These are phyloP conservation scores for Troides helena DNA, from an alignment of 2,888 invertebrate genomes.

Conservation along the genomic window DNA sequence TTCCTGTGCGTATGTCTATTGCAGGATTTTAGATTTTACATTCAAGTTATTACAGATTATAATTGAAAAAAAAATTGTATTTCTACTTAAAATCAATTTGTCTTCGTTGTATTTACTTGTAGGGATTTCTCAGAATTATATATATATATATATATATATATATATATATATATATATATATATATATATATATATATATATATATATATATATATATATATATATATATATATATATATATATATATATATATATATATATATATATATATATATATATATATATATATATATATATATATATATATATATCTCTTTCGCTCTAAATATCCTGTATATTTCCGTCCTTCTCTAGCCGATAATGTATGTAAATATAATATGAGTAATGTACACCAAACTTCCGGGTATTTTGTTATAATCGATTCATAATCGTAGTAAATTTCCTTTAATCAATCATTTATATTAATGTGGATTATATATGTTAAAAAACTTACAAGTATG, in stretches of 20 bases:
- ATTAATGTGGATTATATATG: not conserved
- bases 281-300: constrained; percentile 3
- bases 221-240: constrained; percentile 5
- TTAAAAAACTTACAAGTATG: not conserved
- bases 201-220: constrained; percentile 6
- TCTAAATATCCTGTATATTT: not conserved
- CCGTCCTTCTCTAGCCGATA: constrained; percentile 3
- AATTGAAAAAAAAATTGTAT: not conserved
- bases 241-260: constrained; percentile 7
- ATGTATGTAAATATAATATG: constrained; percentile 2
- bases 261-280: constrained; percentile 6
- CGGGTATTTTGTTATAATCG: constrained; percentile 12
- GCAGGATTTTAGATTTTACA: not conserved
- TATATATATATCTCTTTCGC: constrained; percentile 9
- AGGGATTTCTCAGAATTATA: constrained; percentile 8
- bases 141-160: constrained; percentile 6
- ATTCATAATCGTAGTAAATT: constrained; percentile 4
- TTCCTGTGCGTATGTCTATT: not conserved
- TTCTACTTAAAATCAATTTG: not conserved
- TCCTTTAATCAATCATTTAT: constrained; percentile 20
- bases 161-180: constrained; percentile 5
- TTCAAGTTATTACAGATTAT: too few relatives aligned
- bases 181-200: constrained; percentile 7
- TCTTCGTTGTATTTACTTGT: not conserved
- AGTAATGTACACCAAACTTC: constrained; percentile 9